These are phyloP conservation scores for Philantomba maxwellii DNA, from an alignment of 2,113 vertebrate species.

Conservation along the genomic window DNA sequence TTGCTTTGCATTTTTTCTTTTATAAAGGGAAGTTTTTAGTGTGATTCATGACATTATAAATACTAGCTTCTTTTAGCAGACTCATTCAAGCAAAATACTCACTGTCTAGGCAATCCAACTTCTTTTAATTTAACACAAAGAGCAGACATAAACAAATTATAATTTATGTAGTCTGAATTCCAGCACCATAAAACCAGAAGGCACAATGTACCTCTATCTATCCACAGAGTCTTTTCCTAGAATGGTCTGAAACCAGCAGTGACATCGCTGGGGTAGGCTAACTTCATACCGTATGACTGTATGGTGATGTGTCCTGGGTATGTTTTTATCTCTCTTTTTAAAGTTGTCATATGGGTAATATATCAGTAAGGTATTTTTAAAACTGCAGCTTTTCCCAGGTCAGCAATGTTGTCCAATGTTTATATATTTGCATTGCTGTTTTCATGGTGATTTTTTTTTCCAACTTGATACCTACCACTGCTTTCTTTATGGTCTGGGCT, in stretches of 20 bases:
- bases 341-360: background rate
- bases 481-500: background rate
- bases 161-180: conserved; percentile 47
- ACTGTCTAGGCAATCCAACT: conserved; percentile 43
- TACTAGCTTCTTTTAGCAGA: conserved; percentile 26
- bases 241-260: conserved; percentile 10
- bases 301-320: background rate
- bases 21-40: conserved; percentile 6
- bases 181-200: conserved; percentile 8
- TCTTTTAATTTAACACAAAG: conserved; percentile 38
- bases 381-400: background rate
- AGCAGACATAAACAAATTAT: conserved; percentile 60
- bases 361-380: conserved; percentile 22
- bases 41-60: conserved; percentile 60
- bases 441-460: conserved; percentile 49
- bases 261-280: background rate
- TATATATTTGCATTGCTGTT: background rate
- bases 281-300: conserved; percentile 36
- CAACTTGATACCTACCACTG: background rate
- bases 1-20: conserved; percentile 39
- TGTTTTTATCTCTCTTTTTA: background rate
- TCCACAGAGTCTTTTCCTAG: background rate
- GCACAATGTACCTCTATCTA: background rate
- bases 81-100: conserved; percentile 47
- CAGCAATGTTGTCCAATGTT: conserved; percentile 26